Conservation (phyloP, 2,888 invertebrate genomes). For the Esperia sulphurella region DNA sequence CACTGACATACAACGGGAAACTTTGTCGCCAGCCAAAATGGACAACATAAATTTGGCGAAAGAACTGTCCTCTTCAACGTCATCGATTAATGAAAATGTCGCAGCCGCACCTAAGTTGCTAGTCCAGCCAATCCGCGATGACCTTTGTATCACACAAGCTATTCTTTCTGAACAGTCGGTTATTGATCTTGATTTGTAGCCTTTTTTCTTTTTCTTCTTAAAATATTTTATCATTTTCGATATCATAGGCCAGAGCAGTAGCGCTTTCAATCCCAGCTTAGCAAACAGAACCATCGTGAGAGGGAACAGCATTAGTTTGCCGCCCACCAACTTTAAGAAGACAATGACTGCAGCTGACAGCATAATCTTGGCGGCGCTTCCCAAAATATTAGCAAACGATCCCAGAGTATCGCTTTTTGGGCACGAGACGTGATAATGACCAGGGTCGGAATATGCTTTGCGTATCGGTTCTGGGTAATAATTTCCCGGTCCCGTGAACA, state of each 20-base stretch:
- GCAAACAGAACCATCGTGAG: conserved; percentile 51
- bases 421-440: conserved; percentile 42
- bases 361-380: conserved; percentile 71
- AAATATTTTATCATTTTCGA: conserved; percentile 66
- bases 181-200: conserved; percentile 52
- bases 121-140: conserved; percentile 47
- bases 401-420: conserved; percentile 58
- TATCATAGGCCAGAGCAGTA: conserved; percentile 69
- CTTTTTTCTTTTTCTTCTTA: conserved; percentile 65
- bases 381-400: conserved; percentile 60
- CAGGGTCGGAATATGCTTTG: conserved; percentile 55
- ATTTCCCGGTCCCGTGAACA: conserved; percentile 59
- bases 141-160: conserved; percentile 59
- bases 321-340: conserved; percentile 58
- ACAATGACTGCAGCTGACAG: conserved; percentile 62
- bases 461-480: conserved; percentile 56
- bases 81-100: conserved; percentile 63
- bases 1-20: conserved; percentile 69
- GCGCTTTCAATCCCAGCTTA: conserved; percentile 64
- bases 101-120: conserved; percentile 62
- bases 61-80: conserved; percentile 57
- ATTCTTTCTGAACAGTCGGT: conserved; percentile 64
- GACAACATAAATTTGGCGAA: conserved; percentile 61
- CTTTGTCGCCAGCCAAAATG: conserved; percentile 63
- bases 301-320: conserved; percentile 63